These are phyloP conservation scores for Caenorhabditis macrosperma DNA, from an alignment of 2,888 invertebrate genomes.

Conservation along the genomic window DNA sequence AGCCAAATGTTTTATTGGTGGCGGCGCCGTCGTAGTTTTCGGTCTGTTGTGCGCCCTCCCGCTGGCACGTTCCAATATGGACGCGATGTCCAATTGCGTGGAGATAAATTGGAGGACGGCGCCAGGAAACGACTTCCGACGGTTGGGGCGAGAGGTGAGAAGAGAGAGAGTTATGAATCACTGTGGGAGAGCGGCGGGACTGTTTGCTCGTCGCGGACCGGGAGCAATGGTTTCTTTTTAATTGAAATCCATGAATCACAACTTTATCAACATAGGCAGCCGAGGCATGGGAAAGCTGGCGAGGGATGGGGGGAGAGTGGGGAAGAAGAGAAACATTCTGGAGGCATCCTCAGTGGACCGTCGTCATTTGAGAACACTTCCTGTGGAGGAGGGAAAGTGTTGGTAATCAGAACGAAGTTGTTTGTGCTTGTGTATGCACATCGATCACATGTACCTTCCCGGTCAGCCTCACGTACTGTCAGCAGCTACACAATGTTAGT, in stretches of 20 bases:
- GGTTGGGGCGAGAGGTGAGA: neutral
- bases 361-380: neutral
- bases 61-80: slow-evolving; percentile 42
- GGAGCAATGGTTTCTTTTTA: slow-evolving; percentile 20
- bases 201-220: neutral
- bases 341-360: neutral
- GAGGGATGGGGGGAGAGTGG: neutral
- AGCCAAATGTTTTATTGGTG: slow-evolving; percentile 46
- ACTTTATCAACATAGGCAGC: slow-evolving; percentile 12
- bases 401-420: neutral
- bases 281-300: slow-evolving; percentile 22
- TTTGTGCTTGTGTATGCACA: neutral
- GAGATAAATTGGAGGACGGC: slow-evolving; percentile 53
- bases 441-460: slow-evolving; percentile 8
- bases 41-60: slow-evolving; percentile 27
- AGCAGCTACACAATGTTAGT: neutral
- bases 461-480: neutral
- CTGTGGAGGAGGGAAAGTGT: neutral
- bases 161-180: slow-evolving; percentile 8
- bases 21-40: slow-evolving; percentile 8
- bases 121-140: slow-evolving; percentile 28
- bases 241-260: slow-evolving; percentile 44
- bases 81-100: slow-evolving; percentile 43
- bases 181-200: slow-evolving; percentile 1
- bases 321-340: neutral